Evolutionary conservation across 2,797 vertebrate species (phyloP), one percentile per base, ranked within the genome.

Genomic region (Chloroceryle amazona): DNA sequence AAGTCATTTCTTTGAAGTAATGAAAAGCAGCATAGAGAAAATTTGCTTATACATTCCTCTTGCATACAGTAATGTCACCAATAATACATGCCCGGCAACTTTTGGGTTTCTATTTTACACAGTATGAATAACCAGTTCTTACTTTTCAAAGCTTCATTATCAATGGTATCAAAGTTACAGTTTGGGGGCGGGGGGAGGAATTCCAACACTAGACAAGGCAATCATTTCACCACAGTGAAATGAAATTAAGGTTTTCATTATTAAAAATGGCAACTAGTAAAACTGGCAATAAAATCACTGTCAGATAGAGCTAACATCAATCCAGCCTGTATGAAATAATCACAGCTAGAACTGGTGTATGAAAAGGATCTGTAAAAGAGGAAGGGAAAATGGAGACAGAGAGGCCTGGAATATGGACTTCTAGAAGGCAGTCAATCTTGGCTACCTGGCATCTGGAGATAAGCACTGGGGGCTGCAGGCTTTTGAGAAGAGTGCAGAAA

Each of bases 381-480:
- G 16, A 52, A 57, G 7, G 19, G 42, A 49, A 33, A 42, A 23
- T 20, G 39, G 33, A 62, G 25, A 22, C 3, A 26, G 13, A 35
- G 17, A 4, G 9, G 1, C 5, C 26, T 54, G 20, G 13, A 23
- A 28, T 55, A 7, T 20, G 0, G 1, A 21, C 6, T n/a, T 33
- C 33, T 31, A 23, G 26, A 81, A 55, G 9, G 47, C 2, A 3
- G 8, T 14, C 0, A 0, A 15, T 21, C 22, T 68, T 46, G 19
- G 13, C 35, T 76, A 58, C n/a, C n/a, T 73, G 57, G 52, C 6
- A 47, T n/a, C 10, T 13, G 31, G 11, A 29, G 37, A 65, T 33
- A 33, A 62, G 26, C 14, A 6, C 13, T 16, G 9, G 4, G 5
- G 23, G 18, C 42, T 55, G 26, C 26, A 74, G 46, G 9, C 19